Conservation (phyloP, 2,888 invertebrate genomes). For the Syrphus vitripennis region DNA sequence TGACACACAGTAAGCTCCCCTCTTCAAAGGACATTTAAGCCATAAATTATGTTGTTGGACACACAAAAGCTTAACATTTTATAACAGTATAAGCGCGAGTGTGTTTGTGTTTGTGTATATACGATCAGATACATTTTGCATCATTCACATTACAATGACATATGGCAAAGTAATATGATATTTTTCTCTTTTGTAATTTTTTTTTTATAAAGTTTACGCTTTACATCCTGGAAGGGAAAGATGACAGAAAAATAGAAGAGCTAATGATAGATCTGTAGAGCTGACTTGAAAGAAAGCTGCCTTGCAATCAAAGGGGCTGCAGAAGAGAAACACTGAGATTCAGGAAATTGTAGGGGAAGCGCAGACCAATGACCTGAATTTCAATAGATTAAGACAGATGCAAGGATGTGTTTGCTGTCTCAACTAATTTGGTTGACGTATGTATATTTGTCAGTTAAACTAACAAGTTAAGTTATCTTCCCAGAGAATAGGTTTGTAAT, state of each 20-base stretch:
- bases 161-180: slow-evolving; percentile 37
- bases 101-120: neutral
- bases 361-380: slow-evolving; percentile 31
- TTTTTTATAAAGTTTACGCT: neutral
- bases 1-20: slow-evolving; percentile 50
- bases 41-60: slow-evolving; percentile 71
- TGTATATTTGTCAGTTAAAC: slow-evolving; percentile 1
- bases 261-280: slow-evolving; percentile 58
- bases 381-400: slow-evolving; percentile 40
- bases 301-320: slow-evolving; percentile 12
- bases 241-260: slow-evolving; percentile 17
- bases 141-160: slow-evolving; percentile 38
- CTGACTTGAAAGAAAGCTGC: slow-evolving; percentile 25
- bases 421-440: slow-evolving; percentile 29
- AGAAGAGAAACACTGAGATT: neutral
- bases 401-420: slow-evolving; percentile 22
- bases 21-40: slow-evolving; percentile 68
- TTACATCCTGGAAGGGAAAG: slow-evolving; percentile 15
- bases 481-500: slow-evolving; percentile 16
- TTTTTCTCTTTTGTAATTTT: slow-evolving; percentile 34
- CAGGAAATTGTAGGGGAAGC: neutral
- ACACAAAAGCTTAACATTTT: slow-evolving; percentile 47
- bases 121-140: neutral
- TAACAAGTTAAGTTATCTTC: neutral
- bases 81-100: neutral